Conservation (phyloP, 1,140 invertebrate species). For the Listronotus oregonensis region DNA sequence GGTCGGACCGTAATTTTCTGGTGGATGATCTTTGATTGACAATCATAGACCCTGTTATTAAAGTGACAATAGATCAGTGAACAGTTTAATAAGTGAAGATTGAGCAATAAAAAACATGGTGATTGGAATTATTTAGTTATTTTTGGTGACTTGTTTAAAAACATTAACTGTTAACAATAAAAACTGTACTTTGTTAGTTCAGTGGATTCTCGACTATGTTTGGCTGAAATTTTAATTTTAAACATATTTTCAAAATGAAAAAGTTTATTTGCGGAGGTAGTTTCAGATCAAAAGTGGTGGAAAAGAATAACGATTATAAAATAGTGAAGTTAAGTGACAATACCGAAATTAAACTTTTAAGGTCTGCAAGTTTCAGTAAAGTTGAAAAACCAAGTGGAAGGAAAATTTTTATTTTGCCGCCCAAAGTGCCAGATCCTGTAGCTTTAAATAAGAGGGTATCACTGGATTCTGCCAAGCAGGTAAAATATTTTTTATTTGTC, state of each 20-base stretch:
- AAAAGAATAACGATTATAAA: constrained; percentile 45
- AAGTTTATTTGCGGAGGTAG: constrained; percentile 47
- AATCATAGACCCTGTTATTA: constrained; percentile 13
- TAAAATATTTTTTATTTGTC: too few relatives aligned
- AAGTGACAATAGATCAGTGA: background rate
- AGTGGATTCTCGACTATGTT: too few relatives aligned
- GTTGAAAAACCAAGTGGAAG: constrained; percentile 27
- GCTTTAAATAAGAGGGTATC: background rate
- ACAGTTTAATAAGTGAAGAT: background rate
- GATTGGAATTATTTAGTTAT: background rate
- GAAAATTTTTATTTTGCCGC: constrained; percentile 43
- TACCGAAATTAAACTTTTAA: constrained; percentile 42
- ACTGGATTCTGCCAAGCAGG: constrained; percentile 15
- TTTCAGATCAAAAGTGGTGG: constrained; percentile 45
- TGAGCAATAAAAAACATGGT: too few relatives aligned
- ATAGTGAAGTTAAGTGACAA: constrained; percentile 40
- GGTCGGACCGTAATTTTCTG: constrained; percentile 8
- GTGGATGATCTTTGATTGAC: constrained; percentile 6
- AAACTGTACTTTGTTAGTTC: too few relatives aligned
- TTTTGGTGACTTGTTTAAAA: background rate
- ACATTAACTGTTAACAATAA: too few relatives aligned
- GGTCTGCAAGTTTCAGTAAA: constrained; percentile 42
- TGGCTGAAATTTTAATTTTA: background rate
- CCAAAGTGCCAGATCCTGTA: constrained; percentile 34
- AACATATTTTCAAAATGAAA: constrained; percentile 12